These are phyloP conservation scores for Noctua comes DNA, from an alignment of 2,888 invertebrate species.

Conservation along the genomic window DNA sequence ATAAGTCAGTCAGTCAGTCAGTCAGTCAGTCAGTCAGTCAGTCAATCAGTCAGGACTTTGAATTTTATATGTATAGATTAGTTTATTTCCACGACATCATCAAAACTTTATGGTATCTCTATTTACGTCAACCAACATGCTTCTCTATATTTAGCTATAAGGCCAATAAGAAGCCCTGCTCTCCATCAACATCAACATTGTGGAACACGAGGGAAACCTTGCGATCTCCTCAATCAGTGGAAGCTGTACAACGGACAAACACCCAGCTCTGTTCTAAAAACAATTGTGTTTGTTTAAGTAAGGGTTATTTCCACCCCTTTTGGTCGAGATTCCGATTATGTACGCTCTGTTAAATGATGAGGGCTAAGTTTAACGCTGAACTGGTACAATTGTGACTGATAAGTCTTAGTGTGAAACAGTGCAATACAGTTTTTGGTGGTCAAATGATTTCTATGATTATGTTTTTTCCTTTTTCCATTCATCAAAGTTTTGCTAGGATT, in stretches of 20 bases:
- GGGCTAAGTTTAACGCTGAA: background rate
- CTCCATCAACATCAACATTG: conserved; percentile 49
- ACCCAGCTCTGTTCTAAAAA: conserved; percentile 47
- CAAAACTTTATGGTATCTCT: background rate
- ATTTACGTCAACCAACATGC: conserved; percentile 28
- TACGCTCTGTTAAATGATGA: conserved; percentile 8
- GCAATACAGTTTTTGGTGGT: background rate
- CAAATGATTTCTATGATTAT: background rate
- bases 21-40: too few species aligned
- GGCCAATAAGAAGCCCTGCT: conserved; percentile 46
- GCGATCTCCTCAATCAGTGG: conserved; percentile 52
- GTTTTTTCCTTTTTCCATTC: background rate
- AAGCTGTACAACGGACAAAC: conserved; percentile 60
- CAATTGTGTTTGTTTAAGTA: conserved; percentile 54
- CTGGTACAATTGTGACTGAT: background rate
- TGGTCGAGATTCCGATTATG: background rate
- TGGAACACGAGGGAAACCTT: conserved; percentile 48
- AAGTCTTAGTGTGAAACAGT: background rate
- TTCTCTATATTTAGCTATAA: conserved; percentile 21
- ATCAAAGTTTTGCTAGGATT: background rate
- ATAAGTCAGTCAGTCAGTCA: too few species aligned
- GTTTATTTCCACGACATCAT: background rate
- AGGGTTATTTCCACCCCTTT: conserved; percentile 28
- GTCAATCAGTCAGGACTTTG: too few species aligned
- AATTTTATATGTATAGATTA: too few species aligned